These are phyloP conservation scores for Rousettus leschenaultii DNA, from an alignment of 2,113 vertebrate species.

Conservation along the genomic window DNA sequence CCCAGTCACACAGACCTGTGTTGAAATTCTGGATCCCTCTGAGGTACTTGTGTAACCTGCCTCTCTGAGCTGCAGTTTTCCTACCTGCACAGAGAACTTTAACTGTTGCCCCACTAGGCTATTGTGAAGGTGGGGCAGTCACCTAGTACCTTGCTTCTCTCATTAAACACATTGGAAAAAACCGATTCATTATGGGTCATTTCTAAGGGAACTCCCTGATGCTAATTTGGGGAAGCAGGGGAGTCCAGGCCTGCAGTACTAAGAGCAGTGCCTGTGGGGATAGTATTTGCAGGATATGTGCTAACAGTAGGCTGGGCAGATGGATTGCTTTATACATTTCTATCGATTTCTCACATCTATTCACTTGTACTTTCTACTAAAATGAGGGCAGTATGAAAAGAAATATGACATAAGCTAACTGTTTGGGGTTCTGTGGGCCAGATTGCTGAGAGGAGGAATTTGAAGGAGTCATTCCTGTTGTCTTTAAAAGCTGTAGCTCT, in stretches of 20 bases:
- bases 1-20: background rate
- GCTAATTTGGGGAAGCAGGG: background rate
- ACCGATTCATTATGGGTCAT: background rate
- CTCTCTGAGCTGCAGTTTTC: background rate
- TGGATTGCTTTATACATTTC: conserved; percentile 54
- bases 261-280: background rate
- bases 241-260: background rate
- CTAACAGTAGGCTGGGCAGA: conserved; percentile 34
- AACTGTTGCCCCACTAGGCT: background rate
- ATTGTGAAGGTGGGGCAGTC: too few species aligned
- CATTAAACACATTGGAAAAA: background rate
- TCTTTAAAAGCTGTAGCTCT: conserved; percentile 34
- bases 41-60: background rate
- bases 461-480: conserved; percentile 35
- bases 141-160: too few species aligned
- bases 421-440: conserved; percentile 48
- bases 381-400: conserved; percentile 33
- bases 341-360: conserved; percentile 13
- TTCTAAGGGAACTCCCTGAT: background rate
- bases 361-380: conserved; percentile 56
- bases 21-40: background rate
- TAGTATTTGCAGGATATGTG: background rate
- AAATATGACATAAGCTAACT: conserved; percentile 7
- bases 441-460: conserved; percentile 42
- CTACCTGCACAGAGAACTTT: background rate